Evolutionary conservation across 2,888 invertebrate species (phyloP), one percentile per base, ranked within the genome.

Genomic region (Drosophila subquinaria): DNA sequence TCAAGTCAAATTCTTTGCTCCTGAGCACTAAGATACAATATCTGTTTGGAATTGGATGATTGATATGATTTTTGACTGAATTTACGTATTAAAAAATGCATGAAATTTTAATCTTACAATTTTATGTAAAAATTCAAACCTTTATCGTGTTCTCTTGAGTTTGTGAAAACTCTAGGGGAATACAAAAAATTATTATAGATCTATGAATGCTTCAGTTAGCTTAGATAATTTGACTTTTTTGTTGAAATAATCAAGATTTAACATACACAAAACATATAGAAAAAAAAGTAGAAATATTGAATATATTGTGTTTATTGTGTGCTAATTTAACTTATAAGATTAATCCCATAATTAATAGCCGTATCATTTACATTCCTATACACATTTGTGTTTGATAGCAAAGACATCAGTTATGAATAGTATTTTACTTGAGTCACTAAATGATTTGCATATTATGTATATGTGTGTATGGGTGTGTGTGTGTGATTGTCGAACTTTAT

Each of bases 371-470:
- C 13, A 36, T 15, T 47, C 27, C 27, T n/a, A 36, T 36, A 23
- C 35, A 35, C 4, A 23, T 1, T 47, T 38, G 15, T 45, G 20
- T 13, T 5, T 5, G 33, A 0, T 13, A 65, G 45, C 23, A 35
- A 10, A 20, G 33, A 40, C 15, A 48, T 57, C 30, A 42, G 38
- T 40, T 48, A 8, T 10, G 20, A 15, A 61, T 33, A 15, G 52
- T 33, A 15, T 35, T 61, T 48, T 10, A 2, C 20, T 48, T 35
- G 64, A 77, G 63, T 77, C 73, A 67, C 60, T 67, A 50, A 76
- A 74, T 76, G 76, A 77, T 77, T 70, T 76, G 76, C 76, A 76
- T 73, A 73, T 76, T 59, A 30, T 10, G 13, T 27, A 38, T 38
- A 38, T 47, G 20, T 43, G 17, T 17, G 17, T 42, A 10, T 17